Evolutionary conservation across 2,888 invertebrate species (phyloP).

Genomic region (Epirrhoe alternata): DNA sequence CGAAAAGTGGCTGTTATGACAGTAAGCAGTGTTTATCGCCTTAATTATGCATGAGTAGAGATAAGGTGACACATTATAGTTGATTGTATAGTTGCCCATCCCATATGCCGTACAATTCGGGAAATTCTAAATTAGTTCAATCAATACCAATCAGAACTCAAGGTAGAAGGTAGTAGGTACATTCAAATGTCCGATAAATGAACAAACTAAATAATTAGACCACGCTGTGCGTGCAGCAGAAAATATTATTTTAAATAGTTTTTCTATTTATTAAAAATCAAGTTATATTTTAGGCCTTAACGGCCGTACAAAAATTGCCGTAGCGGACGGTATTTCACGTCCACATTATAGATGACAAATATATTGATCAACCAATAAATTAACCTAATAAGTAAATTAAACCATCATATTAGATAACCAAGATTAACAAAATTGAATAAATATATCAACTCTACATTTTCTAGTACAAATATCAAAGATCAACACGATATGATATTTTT

Average conservation of each 20-base stretch:
- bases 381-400: no score
- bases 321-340: slow-evolving; percentile 94
- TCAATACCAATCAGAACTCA: not conserved
- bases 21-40: slow-evolving; percentile 36
- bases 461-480: no score
- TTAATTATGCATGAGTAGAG: slow-evolving; percentile 26
- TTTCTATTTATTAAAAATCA: no score
- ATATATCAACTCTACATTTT: no score
- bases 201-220: no score
- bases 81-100: not conserved
- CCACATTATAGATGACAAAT: no score
- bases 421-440: no score
- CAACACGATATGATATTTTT: no score
- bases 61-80: slow-evolving; percentile 20
- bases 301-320: slow-evolving; percentile 92
- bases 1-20: slow-evolving; percentile 39
- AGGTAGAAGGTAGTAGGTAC: not conserved
- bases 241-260: no score
- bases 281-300: slow-evolving; percentile 72
- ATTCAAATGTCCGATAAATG: not conserved
- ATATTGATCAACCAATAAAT: no score
- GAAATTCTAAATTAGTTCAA: not conserved
- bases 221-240: no score
- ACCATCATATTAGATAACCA: no score
- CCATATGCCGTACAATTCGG: not conserved